phyloP scores from a whole-genome alignment of 2,113 vertebrate genomes.

The Nycticorax nycticorax region DNA sequence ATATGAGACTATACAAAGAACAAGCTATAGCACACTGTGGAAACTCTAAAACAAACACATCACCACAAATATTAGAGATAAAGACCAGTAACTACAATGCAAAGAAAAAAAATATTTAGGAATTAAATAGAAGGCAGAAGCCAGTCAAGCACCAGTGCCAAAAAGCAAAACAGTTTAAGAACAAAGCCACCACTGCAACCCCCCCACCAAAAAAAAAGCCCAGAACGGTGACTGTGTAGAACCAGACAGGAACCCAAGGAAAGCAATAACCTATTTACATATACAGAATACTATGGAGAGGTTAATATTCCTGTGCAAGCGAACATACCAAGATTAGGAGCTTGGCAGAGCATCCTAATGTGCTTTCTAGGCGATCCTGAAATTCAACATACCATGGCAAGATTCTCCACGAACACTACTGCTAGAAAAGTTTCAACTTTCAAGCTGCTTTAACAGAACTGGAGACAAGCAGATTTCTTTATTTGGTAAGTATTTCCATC shows the following conservation, averaged over 20 bases:
- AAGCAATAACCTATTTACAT: not conserved
- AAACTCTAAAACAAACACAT: not conserved
- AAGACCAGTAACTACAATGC: not conserved
- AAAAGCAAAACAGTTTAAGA: constrained; percentile 7
- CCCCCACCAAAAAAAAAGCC: not conserved
- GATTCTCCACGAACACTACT: not conserved
- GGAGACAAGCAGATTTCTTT: not conserved
- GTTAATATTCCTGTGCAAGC: not conserved
- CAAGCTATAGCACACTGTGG: not conserved
- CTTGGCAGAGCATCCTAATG: not conserved
- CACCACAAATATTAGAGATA: not conserved
- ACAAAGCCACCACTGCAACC: not conserved
- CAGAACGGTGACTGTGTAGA: not conserved
- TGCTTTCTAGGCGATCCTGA: not conserved
- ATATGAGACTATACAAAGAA: not conserved
- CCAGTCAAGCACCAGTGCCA: not conserved
- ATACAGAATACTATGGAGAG: not conserved
- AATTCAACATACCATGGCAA: not conserved
- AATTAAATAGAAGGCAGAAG: not conserved
- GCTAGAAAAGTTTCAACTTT: not conserved
- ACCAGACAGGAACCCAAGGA: not conserved
- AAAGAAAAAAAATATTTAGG: not conserved
- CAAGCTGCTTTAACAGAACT: not conserved
- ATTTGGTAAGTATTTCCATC: not conserved
- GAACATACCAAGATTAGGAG: not conserved